Evolutionary conservation across 2,797 vertebrate genomes (phyloP).

Genomic region (Syndactyla subalaris): DNA sequence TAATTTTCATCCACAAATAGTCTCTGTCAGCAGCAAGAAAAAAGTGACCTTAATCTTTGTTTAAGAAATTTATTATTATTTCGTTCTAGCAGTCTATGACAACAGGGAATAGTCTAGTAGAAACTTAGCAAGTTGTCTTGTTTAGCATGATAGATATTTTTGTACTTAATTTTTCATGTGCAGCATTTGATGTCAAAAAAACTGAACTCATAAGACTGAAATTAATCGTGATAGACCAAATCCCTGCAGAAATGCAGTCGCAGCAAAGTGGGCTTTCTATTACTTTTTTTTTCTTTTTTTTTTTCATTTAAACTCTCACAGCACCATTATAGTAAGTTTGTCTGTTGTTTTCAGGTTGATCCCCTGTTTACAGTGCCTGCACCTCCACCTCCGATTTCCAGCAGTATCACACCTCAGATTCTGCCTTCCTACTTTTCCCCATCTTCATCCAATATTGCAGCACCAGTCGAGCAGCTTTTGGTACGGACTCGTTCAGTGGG

Average conservation of each 20-base stretch:
- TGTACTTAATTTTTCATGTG: conserved; percentile 13
- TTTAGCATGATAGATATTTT: not conserved
- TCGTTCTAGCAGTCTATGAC: not conserved
- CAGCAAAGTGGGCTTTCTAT: not conserved
- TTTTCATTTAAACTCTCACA: not conserved
- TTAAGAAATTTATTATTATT: not conserved
- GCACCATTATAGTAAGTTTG: conserved; percentile 73
- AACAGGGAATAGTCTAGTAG: not conserved
- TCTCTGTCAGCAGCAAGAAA: not conserved
- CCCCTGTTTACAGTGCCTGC: conserved; percentile 92
- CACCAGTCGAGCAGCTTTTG: conserved; percentile 86
- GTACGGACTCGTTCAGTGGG: conserved; percentile 95
- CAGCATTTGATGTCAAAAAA: not conserved
- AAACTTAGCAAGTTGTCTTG: not conserved
- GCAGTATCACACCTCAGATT: conserved; percentile 82
- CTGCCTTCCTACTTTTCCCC: conserved; percentile 84
- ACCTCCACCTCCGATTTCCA: conserved; percentile 82
- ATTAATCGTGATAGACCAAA: not conserved
- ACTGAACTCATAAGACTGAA: not conserved
- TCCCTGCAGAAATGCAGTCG: not conserved
- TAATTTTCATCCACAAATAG: not conserved
- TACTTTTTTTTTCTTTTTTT: not conserved
- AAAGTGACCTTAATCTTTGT: not conserved
- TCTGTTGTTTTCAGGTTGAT: conserved; percentile 86
- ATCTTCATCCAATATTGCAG: conserved; percentile 85